phyloP scores from a whole-genome alignment of 2,113 vertebrate genomes.

The Protobothrops mucrosquamatus region DNA sequence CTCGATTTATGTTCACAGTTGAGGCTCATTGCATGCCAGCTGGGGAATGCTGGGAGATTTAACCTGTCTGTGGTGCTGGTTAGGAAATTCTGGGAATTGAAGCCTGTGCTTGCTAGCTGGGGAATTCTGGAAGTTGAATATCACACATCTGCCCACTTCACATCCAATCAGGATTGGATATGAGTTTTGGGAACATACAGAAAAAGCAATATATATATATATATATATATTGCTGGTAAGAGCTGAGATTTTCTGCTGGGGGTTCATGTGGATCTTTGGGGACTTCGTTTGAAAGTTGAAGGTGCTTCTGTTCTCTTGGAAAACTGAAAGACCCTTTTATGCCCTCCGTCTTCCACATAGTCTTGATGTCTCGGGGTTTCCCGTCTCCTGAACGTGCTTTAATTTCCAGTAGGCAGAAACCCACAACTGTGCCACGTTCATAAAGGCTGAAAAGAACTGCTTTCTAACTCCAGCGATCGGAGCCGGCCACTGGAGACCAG shows the following conservation, averaged over 20 bases:
- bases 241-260: neutral
- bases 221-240: neutral
- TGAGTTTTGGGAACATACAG: neutral
- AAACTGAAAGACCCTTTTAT: conserved; percentile 48
- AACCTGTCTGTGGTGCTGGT: neutral
- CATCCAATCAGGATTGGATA: neutral
- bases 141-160: neutral
- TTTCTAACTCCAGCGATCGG: neutral
- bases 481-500: neutral
- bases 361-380: conserved; percentile 19
- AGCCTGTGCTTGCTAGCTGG: too few relatives aligned
- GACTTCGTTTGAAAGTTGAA: neutral
- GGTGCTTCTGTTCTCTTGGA: conserved; percentile 25
- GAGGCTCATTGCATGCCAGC: neutral
- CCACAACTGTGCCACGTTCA: neutral
- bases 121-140: neutral
- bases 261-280: neutral
- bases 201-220: neutral
- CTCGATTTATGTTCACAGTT: neutral
- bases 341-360: neutral
- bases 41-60: neutral
- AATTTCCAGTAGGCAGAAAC: conserved; percentile 39
- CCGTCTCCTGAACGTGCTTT: neutral
- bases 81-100: neutral
- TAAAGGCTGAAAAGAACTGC: neutral